phyloP scores from a whole-genome alignment of 2,113 vertebrate species.

The Ploceus nigricollis region DNA sequence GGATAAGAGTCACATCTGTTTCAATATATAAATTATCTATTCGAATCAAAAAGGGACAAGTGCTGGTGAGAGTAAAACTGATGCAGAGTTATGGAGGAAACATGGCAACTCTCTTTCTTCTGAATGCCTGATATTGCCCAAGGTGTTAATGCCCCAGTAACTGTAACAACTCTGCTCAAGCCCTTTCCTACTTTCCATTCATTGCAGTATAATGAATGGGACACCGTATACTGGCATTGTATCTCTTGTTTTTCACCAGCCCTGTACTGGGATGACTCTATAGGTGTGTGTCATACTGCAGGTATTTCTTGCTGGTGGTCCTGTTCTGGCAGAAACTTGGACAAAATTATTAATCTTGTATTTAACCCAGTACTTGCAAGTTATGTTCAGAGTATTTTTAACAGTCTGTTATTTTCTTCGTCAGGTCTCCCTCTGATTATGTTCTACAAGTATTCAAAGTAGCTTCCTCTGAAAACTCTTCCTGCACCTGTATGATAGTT shows the following conservation, averaged over 20 bases:
- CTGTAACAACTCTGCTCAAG: neutral
- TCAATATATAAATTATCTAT: conserved; percentile 72
- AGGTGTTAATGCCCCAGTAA: neutral
- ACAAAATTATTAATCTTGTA: conserved; percentile 75
- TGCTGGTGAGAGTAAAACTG: neutral
- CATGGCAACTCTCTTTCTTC: neutral
- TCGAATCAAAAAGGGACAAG: conserved; percentile 71
- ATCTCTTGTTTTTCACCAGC: neutral
- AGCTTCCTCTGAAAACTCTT: neutral
- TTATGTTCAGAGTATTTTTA: conserved; percentile 71
- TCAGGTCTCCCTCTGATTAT: neutral
- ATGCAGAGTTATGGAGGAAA: neutral
- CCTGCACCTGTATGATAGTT: neutral
- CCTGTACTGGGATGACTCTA: neutral
- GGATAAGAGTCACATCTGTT: conserved; percentile 77
- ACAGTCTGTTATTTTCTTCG: neutral
- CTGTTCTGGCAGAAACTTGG: conserved; percentile 78
- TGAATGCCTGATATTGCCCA: neutral
- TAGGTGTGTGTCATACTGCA: conserved; percentile 72
- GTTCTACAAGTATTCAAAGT: neutral
- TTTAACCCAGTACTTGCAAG: conserved; percentile 74
- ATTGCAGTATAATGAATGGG: neutral
- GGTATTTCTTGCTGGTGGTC: conserved; percentile 72
- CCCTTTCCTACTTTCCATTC: neutral
- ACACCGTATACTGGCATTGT: neutral